A percentile compares a stretch with the other conserved stretches of the same genome.
Conservation (phyloP, 2,888 invertebrate species). For the Malachius bipustulatus region DNA sequence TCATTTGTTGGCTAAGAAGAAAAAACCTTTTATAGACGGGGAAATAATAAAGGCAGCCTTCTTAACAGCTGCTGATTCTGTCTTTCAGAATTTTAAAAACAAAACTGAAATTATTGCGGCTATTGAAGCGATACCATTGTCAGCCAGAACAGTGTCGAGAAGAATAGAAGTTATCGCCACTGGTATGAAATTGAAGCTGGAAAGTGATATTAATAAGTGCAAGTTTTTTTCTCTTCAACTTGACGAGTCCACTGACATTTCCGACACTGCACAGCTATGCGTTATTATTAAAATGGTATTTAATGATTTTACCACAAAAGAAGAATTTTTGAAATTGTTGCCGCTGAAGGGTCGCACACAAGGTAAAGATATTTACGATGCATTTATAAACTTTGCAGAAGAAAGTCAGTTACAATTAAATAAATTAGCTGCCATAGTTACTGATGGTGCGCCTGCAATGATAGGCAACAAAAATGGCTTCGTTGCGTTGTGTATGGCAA, state of each 20-base stretch:
- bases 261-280: slow-evolving; percentile 18
- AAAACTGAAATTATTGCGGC: slow-evolving; percentile 17
- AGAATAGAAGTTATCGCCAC: slow-evolving; percentile 13
- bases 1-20: slow-evolving; percentile 18
- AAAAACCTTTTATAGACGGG: slow-evolving; percentile 21
- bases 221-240: slow-evolving; percentile 17
- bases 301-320: too few relatives aligned
- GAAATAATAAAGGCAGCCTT: slow-evolving; percentile 17
- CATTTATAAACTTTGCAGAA: slow-evolving; percentile 17
- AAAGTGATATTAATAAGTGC: slow-evolving; percentile 15
- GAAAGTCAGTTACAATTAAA: slow-evolving; percentile 15
- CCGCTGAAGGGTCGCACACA: slow-evolving; percentile 18
- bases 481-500: too few relatives aligned
- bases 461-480: too few relatives aligned
- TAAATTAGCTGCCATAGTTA: slow-evolving; percentile 20
- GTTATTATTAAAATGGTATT: slow-evolving; percentile 20
- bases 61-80: slow-evolving; percentile 15
- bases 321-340: slow-evolving; percentile 19
- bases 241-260: slow-evolving; percentile 21
- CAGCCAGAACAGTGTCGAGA: slow-evolving; percentile 14
- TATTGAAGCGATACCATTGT: slow-evolving; percentile 14
- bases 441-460: slow-evolving; percentile 22
- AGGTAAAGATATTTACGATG: slow-evolving; percentile 19
- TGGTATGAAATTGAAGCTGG: slow-evolving; percentile 13
- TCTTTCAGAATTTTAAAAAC: slow-evolving; percentile 19